Percentiles rank a stretch among this genome's conserved stretches.
These are phyloP conservation scores for Choristoneura rosaceana DNA, from an alignment of 2,888 invertebrate species.

Conservation along the genomic window DNA sequence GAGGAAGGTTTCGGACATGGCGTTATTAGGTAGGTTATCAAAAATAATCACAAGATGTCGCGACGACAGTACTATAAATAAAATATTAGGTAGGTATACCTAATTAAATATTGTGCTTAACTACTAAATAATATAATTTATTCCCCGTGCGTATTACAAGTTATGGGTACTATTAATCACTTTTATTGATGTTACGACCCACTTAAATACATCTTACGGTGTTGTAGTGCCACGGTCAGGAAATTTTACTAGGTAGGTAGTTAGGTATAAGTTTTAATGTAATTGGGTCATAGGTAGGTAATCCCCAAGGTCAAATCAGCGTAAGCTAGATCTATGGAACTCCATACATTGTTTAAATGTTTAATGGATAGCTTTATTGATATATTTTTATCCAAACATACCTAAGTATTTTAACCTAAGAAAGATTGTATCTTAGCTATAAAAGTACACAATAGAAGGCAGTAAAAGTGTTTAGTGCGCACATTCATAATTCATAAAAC, in stretches of 20 bases:
- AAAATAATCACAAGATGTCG: slow-evolving; percentile 3
- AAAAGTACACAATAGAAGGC: neutral
- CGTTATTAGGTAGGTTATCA: neutral
- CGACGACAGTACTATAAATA: neutral
- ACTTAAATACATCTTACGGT: too few species aligned
- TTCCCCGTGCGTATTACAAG: too few species aligned
- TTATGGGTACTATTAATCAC: too few species aligned
- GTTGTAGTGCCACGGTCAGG: too few species aligned
- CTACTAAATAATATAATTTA: too few species aligned
- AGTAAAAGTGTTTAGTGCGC: slow-evolving; percentile 1
- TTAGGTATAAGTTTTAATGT: neutral
- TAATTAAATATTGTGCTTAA: too few species aligned
- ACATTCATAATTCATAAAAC: slow-evolving; percentile 15
- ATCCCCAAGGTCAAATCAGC: neutral
- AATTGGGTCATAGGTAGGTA: neutral
- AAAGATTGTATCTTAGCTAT: slow-evolving; percentile 4
- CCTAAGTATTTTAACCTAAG: neutral
- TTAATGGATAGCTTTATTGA: too few species aligned
- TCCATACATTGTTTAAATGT: too few species aligned
- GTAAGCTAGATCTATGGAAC: too few species aligned
- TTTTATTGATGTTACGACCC: too few species aligned
- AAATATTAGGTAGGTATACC: too few species aligned
- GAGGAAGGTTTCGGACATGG: neutral
- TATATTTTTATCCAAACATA: neutral
- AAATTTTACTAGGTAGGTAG: neutral